Evolutionary conservation across 2,797 vertebrate species (phyloP).

Genomic region (Typhlichthys eigenmanni): DNA sequence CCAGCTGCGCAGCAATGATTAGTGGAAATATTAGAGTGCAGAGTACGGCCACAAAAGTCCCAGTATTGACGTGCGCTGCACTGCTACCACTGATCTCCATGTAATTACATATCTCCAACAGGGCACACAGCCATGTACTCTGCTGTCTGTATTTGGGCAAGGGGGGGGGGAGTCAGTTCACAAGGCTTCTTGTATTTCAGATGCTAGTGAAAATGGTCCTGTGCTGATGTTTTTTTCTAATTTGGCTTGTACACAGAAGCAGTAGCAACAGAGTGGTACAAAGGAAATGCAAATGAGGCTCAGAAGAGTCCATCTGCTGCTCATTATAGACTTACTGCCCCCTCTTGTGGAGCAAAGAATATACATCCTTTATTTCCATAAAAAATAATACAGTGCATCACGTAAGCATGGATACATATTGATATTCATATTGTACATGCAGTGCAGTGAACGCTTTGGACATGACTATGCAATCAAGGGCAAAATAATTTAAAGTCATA

Average conservation of each 20-base stretch:
- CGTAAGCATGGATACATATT: neutral
- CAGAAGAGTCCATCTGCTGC: neutral
- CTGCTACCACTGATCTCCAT: too few relatives aligned
- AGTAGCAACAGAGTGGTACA: neutral
- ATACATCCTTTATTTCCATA: neutral
- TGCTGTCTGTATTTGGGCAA: too few relatives aligned
- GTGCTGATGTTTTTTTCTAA: too few relatives aligned
- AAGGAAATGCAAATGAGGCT: neutral
- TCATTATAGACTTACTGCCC: slow-evolving; percentile 5
- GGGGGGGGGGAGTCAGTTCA: neutral
- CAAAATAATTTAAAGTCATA: too few relatives aligned
- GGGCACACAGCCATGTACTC: neutral
- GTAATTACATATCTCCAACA: neutral
- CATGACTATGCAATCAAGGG: too few relatives aligned
- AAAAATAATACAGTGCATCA: slow-evolving; percentile 3
- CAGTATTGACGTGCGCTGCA: too few relatives aligned
- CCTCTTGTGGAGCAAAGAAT: slow-evolving; percentile 2
- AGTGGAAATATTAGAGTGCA: neutral
- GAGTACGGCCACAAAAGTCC: neutral
- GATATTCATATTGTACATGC: neutral
- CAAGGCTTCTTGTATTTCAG: neutral
- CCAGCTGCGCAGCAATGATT: neutral
- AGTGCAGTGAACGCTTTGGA: too few relatives aligned
- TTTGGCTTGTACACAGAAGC: neutral
- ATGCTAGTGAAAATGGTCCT: too few relatives aligned